These are phyloP conservation scores for Meiosimyza platycephala DNA, from an alignment of 2,888 invertebrate genomes.

Conservation along the genomic window DNA sequence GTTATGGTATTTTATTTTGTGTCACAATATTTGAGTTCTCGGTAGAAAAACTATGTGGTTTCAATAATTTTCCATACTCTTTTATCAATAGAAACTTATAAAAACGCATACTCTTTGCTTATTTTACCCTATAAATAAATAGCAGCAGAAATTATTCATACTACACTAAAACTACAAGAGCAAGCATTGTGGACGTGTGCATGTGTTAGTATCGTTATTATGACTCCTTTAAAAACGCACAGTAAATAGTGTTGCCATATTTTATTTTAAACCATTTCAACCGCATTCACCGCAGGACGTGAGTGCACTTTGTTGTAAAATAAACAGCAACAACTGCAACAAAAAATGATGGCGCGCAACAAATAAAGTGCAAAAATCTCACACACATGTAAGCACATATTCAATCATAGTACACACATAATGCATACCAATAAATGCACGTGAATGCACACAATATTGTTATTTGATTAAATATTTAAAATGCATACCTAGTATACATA, in stretches of 20 bases:
- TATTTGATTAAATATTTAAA: constrained; percentile 36
- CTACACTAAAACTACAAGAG: not conserved
- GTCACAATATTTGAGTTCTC: too few species aligned
- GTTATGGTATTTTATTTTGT: too few species aligned
- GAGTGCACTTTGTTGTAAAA: constrained; percentile 42
- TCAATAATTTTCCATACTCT: too few species aligned
- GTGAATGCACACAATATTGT: constrained; percentile 29
- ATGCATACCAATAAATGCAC: not conserved
- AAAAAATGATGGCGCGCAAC: constrained; percentile 6
- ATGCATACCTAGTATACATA: not conserved
- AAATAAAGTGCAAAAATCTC: constrained; percentile 13
- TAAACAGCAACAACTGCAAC: constrained; percentile 21
- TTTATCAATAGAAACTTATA: too few species aligned
- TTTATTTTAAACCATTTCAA: constrained; percentile 57
- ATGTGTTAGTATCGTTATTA: constrained; percentile 25
- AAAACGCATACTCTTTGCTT: too few species aligned
- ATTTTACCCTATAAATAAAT: too few species aligned
- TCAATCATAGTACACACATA: constrained; percentile 2
- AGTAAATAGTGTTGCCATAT: constrained; percentile 11
- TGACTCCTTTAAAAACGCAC: too few species aligned
- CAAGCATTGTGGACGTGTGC: constrained; percentile 13
- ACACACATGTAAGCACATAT: not conserved
- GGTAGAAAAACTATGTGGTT: too few species aligned
- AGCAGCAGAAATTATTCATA: too few species aligned
- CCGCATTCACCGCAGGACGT: constrained; percentile 54